These are phyloP conservation scores for Strigamia maritima DNA, from an alignment of 2,888 invertebrate species.

Conservation along the genomic window DNA sequence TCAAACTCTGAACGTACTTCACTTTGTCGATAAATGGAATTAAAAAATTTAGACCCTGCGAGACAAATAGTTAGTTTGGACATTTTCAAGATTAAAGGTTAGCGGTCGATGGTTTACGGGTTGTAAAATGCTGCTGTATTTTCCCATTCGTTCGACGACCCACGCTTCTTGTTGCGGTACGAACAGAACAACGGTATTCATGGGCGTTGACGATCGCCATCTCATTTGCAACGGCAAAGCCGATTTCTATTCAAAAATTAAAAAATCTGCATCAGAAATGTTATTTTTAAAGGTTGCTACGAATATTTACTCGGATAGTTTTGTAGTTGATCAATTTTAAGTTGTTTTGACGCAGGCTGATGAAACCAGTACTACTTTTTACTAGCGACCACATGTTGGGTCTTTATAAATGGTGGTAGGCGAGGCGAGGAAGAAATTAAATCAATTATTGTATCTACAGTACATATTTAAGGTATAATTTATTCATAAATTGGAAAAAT, in stretches of 20 bases:
- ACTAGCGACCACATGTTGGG: slow-evolving; percentile 1
- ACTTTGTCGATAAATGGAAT: slow-evolving; percentile 88
- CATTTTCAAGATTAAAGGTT: neutral
- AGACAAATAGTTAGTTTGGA: neutral
- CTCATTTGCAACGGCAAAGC: slow-evolving; percentile 11
- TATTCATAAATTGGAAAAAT: no score
- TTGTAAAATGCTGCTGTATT: slow-evolving; percentile 85
- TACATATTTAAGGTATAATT: no score
- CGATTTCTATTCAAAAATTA: neutral
- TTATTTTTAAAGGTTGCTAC: neutral
- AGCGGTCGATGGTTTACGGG: slow-evolving; percentile 64
- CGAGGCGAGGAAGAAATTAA: neutral
- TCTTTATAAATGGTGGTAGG: slow-evolving; percentile 8
- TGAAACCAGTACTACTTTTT: neutral
- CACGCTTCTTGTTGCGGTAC: slow-evolving; percentile 99
- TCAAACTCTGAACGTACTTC: slow-evolving; percentile 95
- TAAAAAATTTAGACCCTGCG: slow-evolving; percentile 79
- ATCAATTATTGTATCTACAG: no score
- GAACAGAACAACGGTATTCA: slow-evolving; percentile 92
- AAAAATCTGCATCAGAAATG: neutral
- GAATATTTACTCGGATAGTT: neutral
- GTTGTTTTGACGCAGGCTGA: neutral
- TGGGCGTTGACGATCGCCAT: slow-evolving; percentile 64
- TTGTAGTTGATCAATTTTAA: neutral
- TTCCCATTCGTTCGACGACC: slow-evolving; percentile 98